Conservation (phyloP, 2,113 vertebrate species). For the Solea senegalensis region DNA sequence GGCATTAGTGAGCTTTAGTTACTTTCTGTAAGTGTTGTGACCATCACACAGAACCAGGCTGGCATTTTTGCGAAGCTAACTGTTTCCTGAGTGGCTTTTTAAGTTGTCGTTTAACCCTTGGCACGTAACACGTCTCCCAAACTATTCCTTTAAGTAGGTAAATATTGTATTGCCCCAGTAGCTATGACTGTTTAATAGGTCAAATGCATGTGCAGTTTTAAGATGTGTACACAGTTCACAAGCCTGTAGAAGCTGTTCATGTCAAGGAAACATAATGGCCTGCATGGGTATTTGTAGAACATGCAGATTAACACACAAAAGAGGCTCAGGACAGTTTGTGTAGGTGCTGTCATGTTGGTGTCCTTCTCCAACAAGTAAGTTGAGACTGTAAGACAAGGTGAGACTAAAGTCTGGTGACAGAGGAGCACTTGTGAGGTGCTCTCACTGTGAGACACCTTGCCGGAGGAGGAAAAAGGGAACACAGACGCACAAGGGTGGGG, state of each 20-base stretch:
- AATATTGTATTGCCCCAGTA: background rate
- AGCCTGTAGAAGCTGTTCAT: background rate
- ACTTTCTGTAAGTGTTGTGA: background rate
- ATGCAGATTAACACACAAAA: conserved; percentile 4
- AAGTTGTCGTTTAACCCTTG: too few species aligned
- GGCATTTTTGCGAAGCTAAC: background rate
- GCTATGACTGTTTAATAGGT: background rate
- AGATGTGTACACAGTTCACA: background rate
- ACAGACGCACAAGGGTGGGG: conserved; percentile 39
- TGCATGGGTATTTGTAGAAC: background rate
- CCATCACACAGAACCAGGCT: background rate
- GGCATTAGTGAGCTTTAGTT: background rate
- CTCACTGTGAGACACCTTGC: conserved; percentile 12
- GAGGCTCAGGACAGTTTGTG: background rate
- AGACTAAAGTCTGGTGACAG: background rate
- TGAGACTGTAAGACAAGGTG: conserved; percentile 5
- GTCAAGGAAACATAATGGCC: background rate
- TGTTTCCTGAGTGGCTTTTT: background rate
- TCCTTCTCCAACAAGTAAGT: background rate
- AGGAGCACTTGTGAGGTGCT: conserved; percentile 16
- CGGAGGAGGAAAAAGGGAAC: background rate
- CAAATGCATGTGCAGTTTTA: background rate
- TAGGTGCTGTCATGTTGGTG: background rate
- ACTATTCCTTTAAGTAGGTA: background rate
- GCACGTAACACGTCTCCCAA: background rate